phyloP scores from a whole-genome alignment of 2,888 invertebrate species.

The Eustalomyia histrio region DNA sequence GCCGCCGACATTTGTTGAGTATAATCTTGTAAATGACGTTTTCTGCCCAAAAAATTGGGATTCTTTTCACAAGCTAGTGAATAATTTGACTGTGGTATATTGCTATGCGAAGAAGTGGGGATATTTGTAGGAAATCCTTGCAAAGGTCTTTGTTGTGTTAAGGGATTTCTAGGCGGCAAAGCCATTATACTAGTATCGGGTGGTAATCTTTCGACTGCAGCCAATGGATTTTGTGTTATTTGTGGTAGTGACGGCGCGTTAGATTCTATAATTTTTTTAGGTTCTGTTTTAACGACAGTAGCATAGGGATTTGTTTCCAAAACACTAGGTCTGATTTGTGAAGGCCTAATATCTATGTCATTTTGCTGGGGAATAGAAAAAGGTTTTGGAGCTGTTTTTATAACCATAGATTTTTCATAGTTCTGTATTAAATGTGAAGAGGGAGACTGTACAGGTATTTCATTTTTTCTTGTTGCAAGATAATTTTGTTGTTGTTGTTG shows the following conservation, averaged over 20 bases:
- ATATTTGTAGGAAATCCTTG: slow-evolving; percentile 39
- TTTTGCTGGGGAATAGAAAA: background rate
- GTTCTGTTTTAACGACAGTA: slow-evolving; percentile 65
- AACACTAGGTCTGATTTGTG: slow-evolving; percentile 74
- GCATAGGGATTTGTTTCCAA: slow-evolving; percentile 75
- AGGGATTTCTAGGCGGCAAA: slow-evolving; percentile 56
- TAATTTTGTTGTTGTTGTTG: background rate
- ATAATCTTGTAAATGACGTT: slow-evolving; percentile 75
- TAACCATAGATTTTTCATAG: slow-evolving; percentile 57
- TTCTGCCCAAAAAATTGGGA: slow-evolving; percentile 74
- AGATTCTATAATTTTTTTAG: slow-evolving; percentile 43
- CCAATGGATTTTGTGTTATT: slow-evolving; percentile 46
- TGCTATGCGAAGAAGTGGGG: slow-evolving; percentile 14
- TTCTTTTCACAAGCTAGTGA: slow-evolving; percentile 66
- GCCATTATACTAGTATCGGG: slow-evolving; percentile 70
- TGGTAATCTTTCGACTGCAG: slow-evolving; percentile 67
- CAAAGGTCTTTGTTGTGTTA: background rate
- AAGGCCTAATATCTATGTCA: slow-evolving; percentile 29
- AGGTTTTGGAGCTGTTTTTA: slow-evolving; percentile 39
- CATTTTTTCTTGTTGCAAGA: slow-evolving; percentile 8
- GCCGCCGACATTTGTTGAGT: slow-evolving; percentile 61
- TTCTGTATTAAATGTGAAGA: background rate
- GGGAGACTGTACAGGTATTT: slow-evolving; percentile 6
- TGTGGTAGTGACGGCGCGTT: background rate
- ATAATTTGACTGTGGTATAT: slow-evolving; percentile 34